Evolutionary conservation across 2,113 vertebrate genomes (phyloP), one percentile per base, ranked within the genome.

Genomic region (Hippoglossus stenolepis): DNA sequence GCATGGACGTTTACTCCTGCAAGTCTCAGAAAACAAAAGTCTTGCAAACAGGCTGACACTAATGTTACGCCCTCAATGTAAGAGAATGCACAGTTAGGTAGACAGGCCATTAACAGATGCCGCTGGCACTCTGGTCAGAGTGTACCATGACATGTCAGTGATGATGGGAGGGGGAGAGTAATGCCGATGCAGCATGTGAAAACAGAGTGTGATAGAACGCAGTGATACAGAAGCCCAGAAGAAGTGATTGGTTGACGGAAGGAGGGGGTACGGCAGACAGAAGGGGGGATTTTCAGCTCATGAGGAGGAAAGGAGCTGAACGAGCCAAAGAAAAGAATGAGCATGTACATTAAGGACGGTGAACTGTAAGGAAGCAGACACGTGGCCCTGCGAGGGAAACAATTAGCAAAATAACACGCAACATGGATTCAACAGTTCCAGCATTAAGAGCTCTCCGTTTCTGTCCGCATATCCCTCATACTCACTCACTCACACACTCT

Each of bases 401-500:
- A 35, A 70, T 64, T 5, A 31, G 12, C n/a, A 17, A 76, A 73
- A 79, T 17, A 61, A 38, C 57, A 49, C 20, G 38, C 51, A 14
- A 28, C 9, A 14, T 56, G 38, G 38, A 61, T 66, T 51, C 31
- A 61, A 57, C 13, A 28, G 61, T 43, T 53, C 24, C 49, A 3
- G 54, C 21, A 51, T 20, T 24, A 73, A 70, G 43, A 79, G 59
- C 26, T 61, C 18, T 57, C 2, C 0, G 7, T 54, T 31, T 68
- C 20, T 23, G 61, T 31, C 51, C 28, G 31, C 49, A 35, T 24
- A 51, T 74, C n/a, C 54, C 59, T 78, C 54, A 24, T 60, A 71
- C 67, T n/a, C 51, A 78, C 76, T 8, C 67, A 71, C 70, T 69
- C 68, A 31, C 58, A 82, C 75, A 17, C 68, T 66, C 72, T 47